Evolutionary conservation across 2,888 invertebrate species (phyloP).

Genomic region (Pseudococcus jackbeardsleyi): DNA sequence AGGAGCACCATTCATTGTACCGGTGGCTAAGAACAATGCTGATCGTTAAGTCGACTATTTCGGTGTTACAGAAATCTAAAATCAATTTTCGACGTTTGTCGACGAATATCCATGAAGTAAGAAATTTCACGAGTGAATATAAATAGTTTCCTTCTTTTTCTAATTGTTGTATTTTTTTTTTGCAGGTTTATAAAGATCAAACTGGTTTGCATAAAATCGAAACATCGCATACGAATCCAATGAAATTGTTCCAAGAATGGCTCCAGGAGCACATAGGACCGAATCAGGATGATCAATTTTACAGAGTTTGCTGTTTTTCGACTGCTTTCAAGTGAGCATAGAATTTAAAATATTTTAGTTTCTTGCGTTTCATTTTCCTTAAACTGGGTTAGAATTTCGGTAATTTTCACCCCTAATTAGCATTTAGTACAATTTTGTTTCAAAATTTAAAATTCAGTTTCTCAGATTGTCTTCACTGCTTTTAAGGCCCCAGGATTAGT

Average conservation of each 20-base stretch:
- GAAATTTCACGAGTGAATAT: not conserved
- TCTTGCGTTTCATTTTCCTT: no score
- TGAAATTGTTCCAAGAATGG: conserved; percentile 72
- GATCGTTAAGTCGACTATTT: not conserved
- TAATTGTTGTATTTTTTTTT: not conserved
- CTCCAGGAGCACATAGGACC: conserved; percentile 68
- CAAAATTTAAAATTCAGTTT: no score
- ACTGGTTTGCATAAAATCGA: conserved; percentile 70
- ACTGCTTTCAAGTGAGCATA: conserved; percentile 70
- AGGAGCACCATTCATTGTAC: not conserved
- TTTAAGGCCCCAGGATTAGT: no score
- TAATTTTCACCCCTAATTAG: no score
- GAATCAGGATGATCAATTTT: conserved; percentile 66
- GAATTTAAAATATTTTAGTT: not conserved
- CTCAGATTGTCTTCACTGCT: no score
- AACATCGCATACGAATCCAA: conserved; percentile 70
- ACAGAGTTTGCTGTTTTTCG: conserved; percentile 70
- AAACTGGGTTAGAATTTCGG: no score
- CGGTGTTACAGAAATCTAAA: not conserved
- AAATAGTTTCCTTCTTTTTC: not conserved
- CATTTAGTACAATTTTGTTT: no score
- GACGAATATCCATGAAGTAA: not conserved
- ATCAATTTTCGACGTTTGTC: not conserved
- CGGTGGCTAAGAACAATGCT: not conserved
- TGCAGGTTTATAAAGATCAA: not conserved